Conservation (phyloP, 1,140 invertebrate species). For the Portunus trituberculatus region DNA sequence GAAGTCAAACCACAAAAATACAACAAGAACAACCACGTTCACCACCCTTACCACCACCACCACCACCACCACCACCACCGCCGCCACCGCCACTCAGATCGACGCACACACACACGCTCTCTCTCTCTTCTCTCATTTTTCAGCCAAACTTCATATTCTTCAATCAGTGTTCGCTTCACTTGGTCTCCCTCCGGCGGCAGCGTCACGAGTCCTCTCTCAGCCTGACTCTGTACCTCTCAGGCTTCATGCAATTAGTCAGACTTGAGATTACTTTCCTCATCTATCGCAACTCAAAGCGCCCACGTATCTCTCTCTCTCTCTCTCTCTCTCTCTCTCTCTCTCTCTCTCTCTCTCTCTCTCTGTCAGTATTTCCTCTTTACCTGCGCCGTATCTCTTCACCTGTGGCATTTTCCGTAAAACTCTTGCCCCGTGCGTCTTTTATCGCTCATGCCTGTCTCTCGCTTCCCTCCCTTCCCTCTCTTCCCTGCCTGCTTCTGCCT, state of each 20-base stretch:
- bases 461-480: too few relatives aligned
- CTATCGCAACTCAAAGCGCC: not conserved
- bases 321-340: conserved; percentile 8
- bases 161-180: not conserved
- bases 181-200: not conserved
- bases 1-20: too few relatives aligned
- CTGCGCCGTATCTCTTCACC: not conserved
- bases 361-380: not conserved
- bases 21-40: too few relatives aligned
- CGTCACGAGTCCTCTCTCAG: too few relatives aligned
- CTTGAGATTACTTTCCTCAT: not conserved
- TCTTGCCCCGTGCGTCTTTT: not conserved
- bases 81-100: too few relatives aligned
- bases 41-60: too few relatives aligned
- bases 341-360: not conserved
- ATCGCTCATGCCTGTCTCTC: not conserved
- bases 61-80: too few relatives aligned
- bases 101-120: too few relatives aligned
- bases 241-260: not conserved
- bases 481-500: too few relatives aligned
- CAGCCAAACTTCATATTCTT: not conserved
- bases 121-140: too few relatives aligned
- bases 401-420: conserved; percentile 2
- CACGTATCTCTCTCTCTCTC: not conserved
- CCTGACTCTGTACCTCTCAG: too few relatives aligned